Base-by-base conservation (phyloP, 2,113 vertebrate genomes). In the Nycticryphes semicollaris region DNA sequence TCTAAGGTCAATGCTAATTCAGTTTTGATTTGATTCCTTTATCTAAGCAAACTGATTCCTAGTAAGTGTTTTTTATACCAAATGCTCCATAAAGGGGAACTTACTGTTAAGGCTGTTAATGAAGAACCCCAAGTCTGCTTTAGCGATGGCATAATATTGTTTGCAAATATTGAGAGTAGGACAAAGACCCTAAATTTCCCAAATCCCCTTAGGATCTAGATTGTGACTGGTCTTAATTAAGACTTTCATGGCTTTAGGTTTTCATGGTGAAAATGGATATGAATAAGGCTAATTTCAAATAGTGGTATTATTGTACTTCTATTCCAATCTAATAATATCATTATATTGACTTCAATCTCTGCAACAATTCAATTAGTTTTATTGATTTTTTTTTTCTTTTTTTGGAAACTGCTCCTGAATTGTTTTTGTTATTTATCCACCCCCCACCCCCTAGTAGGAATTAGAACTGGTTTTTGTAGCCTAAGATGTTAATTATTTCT, bases 1-100 rank as follows among this genome's bases (percentile, higher is more conserved):
- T 93, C 54, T 63, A 76, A 80, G 63, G 78, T 93, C 63, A 39
- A 50, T 83, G 67, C 62, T 94, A 83, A 93, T 86, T 95, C 62
- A 68, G 27, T 94, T 94, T 84, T 79, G 66, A 87, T 93, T 86
- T 90, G 79, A 80, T 95, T 94, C 64, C 78, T 95, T 91, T 85
- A 85, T 85, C 63, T 80, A 57, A 77, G 59, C 37, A 77, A 87
- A 83, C 50, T 86, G 78, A 77, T 74, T 91, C 54, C 47, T 94
- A 90, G 77, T 87, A 59, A 69, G 16, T 68, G 20, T 28, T 90
- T 90, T 90, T 90, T 80, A 20, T 77, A 56, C 9, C 59, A 74
- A 66, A 35, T 69, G 19, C 3, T 91, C 37, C 37, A 24, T 77
- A 35, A 91, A 83, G n/a, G 39, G 28, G 9, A 76, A 30, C 20